Percentiles rank a stretch among this genome's conserved stretches.
These are phyloP conservation scores for Fistularia commersonii DNA, from an alignment of 2,797 vertebrate genomes.

Conservation along the genomic window DNA sequence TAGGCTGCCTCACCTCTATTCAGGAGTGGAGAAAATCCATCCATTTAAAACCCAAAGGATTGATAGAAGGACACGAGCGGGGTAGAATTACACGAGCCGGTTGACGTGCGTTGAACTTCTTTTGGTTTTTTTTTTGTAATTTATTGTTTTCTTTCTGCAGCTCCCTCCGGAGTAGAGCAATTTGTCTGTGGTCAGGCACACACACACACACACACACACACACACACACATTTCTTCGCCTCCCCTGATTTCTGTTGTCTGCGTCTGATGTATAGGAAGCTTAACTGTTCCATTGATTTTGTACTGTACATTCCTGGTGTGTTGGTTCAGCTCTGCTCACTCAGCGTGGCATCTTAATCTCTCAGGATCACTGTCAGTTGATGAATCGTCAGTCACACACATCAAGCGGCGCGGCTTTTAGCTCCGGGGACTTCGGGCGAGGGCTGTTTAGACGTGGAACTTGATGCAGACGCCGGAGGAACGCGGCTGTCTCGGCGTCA, in stretches of 20 bases:
- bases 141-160: too few relatives aligned
- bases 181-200: too few relatives aligned
- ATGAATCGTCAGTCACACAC: conserved; percentile 49
- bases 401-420: conserved; percentile 21
- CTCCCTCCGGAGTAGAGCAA: too few relatives aligned
- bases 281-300: conserved; percentile 55
- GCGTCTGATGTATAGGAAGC: conserved; percentile 50
- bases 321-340: conserved; percentile 46
- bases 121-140: too few relatives aligned
- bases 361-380: conserved; percentile 49
- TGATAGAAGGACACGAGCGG: too few relatives aligned
- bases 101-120: too few relatives aligned
- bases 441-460: conserved; percentile 22
- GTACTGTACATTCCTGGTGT: conserved; percentile 34
- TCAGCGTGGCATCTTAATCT: conserved; percentile 45
- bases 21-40: too few relatives aligned
- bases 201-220: conserved; percentile 7
- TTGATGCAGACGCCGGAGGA: conserved; percentile 3
- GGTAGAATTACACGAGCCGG: too few relatives aligned
- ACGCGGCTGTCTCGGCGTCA: conserved; percentile 8
- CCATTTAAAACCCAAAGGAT: too few relatives aligned
- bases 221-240: conserved; percentile 5
- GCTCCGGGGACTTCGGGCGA: conserved; percentile 32
- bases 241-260: conserved; percentile 28
- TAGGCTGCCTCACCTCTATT: too few relatives aligned